A percentile compares a stretch with the other conserved stretches of the same genome.
phyloP scores from a whole-genome alignment of 2,888 invertebrate species.

The Epistrophella euchroma region DNA sequence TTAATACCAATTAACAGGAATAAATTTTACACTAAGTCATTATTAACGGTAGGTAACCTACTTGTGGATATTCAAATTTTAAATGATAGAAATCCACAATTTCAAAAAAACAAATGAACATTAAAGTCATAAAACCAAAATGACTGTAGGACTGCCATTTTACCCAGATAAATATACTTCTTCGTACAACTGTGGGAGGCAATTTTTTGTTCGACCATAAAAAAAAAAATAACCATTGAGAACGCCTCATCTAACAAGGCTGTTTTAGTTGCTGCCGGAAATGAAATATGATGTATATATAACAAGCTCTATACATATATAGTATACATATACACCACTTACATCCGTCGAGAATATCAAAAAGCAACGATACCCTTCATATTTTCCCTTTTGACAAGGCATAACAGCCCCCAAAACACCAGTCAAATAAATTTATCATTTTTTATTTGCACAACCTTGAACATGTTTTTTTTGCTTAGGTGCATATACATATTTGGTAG shows the following conservation, averaged over 20 bases:
- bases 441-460: neutral
- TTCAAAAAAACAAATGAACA: too few species aligned
- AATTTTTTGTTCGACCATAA: neutral
- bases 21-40: too few species aligned
- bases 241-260: slow-evolving; percentile 8
- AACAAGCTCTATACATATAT: neutral
- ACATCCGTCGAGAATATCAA: neutral
- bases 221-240: neutral
- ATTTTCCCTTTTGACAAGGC: neutral
- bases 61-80: too few species aligned
- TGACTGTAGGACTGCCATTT: neutral
- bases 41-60: too few species aligned
- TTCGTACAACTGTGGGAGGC: neutral
- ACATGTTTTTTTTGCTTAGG: neutral
- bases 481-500: neutral
- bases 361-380: slow-evolving; percentile 4
- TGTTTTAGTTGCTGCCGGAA: neutral
- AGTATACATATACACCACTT: neutral
- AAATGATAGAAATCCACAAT: too few species aligned
- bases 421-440: slow-evolving; percentile 3
- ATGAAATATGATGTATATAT: neutral
- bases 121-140: too few species aligned
- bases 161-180: neutral
- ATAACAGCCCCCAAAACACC: neutral
- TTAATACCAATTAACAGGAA: too few species aligned